These are phyloP conservation scores for Parasteatoda tepidariorum DNA, from an alignment of 1,140 invertebrate species.

Conservation along the genomic window DNA sequence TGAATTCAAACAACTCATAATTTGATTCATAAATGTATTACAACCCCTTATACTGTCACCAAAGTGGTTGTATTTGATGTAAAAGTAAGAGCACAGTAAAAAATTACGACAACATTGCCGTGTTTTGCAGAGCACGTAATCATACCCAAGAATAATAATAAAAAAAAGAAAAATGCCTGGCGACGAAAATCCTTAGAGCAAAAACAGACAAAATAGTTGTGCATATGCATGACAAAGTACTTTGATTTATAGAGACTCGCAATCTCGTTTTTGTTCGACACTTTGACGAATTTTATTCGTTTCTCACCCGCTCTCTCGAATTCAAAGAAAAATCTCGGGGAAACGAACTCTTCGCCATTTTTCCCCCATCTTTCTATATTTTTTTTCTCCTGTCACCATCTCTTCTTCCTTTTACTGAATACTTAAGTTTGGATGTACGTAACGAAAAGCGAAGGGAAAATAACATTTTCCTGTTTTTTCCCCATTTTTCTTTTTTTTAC, in stretches of 20 bases:
- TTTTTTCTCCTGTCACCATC: background rate
- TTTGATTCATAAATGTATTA: too few species aligned
- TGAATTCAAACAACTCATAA: too few species aligned
- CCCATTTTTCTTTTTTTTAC: too few species aligned
- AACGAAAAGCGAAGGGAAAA: constrained; percentile 33
- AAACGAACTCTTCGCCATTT: constrained; percentile 16
- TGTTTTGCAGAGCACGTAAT: too few species aligned
- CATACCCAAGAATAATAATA: too few species aligned
- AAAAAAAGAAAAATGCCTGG: too few species aligned
- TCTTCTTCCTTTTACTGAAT: constrained; percentile 15
- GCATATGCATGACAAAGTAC: constrained; percentile 53
- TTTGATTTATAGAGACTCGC: constrained; percentile 38
- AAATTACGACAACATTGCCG: too few species aligned
- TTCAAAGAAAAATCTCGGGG: background rate
- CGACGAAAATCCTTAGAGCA: too few species aligned
- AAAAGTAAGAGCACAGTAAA: too few species aligned
- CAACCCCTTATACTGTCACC: too few species aligned
- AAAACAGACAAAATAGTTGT: too few species aligned
- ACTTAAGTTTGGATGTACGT: constrained; percentile 27
- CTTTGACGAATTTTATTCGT: constrained; percentile 43
- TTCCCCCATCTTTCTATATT: background rate
- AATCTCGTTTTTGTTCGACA: constrained; percentile 46
- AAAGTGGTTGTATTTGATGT: too few species aligned
- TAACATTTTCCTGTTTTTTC: constrained; percentile 37
- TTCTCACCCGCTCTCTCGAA: constrained; percentile 1